Evolutionary conservation across 1,140 invertebrate genomes (phyloP).

Genomic region (Bombus waltoni): DNA sequence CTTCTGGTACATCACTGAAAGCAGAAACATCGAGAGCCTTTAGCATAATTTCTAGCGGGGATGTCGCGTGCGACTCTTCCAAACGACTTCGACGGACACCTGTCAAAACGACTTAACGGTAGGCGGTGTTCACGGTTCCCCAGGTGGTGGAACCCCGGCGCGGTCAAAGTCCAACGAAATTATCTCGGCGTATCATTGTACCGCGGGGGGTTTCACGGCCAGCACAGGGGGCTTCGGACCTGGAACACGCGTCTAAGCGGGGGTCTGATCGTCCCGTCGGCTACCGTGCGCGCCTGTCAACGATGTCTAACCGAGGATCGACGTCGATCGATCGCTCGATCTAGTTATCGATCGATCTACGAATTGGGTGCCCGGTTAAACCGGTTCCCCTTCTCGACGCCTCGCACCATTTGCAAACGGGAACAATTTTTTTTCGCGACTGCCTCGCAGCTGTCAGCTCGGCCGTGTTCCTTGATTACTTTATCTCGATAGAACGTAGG

Average conservation of each 20-base stretch:
- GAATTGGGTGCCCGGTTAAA: constrained; percentile 27
- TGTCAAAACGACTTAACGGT: constrained; percentile 42
- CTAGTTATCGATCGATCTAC: constrained; percentile 53
- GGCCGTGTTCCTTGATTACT: constrained; percentile 1
- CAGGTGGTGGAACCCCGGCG: constrained; percentile 75
- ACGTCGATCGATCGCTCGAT: constrained; percentile 48
- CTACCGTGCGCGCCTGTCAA: constrained; percentile 69
- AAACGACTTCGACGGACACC: constrained; percentile 29
- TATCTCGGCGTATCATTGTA: constrained; percentile 72
- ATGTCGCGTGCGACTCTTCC: constrained; percentile 1
- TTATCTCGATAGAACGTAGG: not conserved
- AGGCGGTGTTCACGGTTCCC: constrained; percentile 40
- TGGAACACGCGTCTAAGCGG: constrained; percentile 68
- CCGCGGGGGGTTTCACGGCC: constrained; percentile 73
- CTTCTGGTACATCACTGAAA: constrained; percentile 93
- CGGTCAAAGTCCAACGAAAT: constrained; percentile 70
- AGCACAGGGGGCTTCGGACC: constrained; percentile 61
- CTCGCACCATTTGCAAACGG: constrained; percentile 14
- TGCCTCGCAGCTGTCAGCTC: not conserved
- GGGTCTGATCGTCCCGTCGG: constrained; percentile 68
- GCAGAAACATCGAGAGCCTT: constrained; percentile 67
- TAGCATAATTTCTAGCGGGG: not conserved
- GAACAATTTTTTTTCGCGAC: constrained; percentile 19
- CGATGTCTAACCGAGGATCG: constrained; percentile 43
- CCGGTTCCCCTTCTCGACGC: constrained; percentile 10